A percentile compares a stretch with the other conserved stretches of the same genome.
Evolutionary conservation across 2,113 vertebrate species (phyloP).

Genomic region (Mirounga angustirostris): DNA sequence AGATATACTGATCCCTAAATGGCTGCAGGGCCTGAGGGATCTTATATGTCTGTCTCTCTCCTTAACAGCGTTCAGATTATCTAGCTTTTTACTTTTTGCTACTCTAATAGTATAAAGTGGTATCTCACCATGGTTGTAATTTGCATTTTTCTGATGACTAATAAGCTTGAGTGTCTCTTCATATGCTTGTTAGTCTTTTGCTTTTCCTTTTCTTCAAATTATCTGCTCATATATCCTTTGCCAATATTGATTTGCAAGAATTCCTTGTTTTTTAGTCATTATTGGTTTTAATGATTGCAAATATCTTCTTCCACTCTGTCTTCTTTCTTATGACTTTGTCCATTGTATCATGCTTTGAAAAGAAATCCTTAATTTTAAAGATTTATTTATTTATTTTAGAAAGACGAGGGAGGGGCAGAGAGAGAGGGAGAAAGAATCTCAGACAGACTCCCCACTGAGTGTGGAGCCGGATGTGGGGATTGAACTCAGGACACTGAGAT

Average conservation of each 20-base stretch:
- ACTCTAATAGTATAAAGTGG: neutral
- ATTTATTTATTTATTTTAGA: neutral
- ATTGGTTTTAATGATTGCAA: neutral
- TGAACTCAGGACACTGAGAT: neutral
- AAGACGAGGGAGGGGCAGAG: neutral
- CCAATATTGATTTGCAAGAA: neutral
- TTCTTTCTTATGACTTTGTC: neutral
- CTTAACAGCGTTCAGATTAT: neutral
- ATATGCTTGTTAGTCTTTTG: neutral
- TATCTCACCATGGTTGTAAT: neutral
- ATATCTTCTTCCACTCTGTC: neutral
- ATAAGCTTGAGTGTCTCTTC: neutral
- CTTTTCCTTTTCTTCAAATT: constrained; percentile 6
- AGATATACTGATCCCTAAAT: neutral
- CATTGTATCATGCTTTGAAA: neutral
- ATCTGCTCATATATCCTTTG: neutral
- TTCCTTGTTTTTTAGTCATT: neutral
- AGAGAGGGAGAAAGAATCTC: neutral
- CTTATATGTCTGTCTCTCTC: neutral
- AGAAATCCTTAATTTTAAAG: neutral
- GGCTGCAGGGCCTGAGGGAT: neutral
- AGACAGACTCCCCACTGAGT: neutral
- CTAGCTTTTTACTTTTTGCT: constrained; percentile 9
- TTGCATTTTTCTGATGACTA: constrained; percentile 38
- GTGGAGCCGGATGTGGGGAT: neutral